Percentiles rank a stretch among this genome's conserved stretches.
Evolutionary conservation across 2,113 vertebrate genomes (phyloP).

Genomic region (Rousettus leschenaultii): DNA sequence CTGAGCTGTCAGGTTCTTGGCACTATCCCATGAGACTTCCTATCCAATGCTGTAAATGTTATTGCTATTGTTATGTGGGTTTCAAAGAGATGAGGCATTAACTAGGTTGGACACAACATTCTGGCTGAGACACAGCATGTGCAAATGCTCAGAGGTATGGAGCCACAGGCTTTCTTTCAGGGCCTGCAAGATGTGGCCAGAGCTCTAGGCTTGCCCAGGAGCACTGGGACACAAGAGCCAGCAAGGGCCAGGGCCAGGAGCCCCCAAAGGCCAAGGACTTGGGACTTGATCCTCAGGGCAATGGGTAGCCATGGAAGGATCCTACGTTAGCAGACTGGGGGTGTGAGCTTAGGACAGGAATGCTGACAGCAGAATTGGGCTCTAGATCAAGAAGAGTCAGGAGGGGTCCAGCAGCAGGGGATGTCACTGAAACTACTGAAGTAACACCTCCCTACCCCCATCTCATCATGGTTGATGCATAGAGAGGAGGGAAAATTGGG

Average conservation of each 20-base stretch:
- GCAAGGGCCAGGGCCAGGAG: background rate
- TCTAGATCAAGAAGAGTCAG: background rate
- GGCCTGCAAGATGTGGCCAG: background rate
- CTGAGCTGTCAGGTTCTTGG: background rate
- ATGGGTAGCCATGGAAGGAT: background rate
- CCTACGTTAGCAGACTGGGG: background rate
- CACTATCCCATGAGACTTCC: background rate
- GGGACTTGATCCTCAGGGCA: background rate
- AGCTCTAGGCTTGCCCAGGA: background rate
- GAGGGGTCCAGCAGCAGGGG: background rate
- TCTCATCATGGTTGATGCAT: background rate
- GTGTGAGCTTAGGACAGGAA: background rate
- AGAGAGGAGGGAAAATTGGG: background rate
- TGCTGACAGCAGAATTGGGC: background rate
- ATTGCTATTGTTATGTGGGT: background rate
- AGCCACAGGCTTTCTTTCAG: background rate
- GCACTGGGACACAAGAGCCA: background rate
- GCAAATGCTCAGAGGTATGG: background rate
- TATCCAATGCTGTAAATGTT: too few relatives aligned
- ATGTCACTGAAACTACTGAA: background rate
- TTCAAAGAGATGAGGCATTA: background rate
- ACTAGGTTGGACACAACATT: background rate
- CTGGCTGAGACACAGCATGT: rapidly evolving
- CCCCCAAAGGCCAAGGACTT: background rate
- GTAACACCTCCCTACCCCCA: background rate